A percentile compares a stretch with the other conserved stretches of the same genome.
Evolutionary conservation across 2,797 vertebrate genomes (phyloP).

Genomic region (Crocidura indochinensis): DNA sequence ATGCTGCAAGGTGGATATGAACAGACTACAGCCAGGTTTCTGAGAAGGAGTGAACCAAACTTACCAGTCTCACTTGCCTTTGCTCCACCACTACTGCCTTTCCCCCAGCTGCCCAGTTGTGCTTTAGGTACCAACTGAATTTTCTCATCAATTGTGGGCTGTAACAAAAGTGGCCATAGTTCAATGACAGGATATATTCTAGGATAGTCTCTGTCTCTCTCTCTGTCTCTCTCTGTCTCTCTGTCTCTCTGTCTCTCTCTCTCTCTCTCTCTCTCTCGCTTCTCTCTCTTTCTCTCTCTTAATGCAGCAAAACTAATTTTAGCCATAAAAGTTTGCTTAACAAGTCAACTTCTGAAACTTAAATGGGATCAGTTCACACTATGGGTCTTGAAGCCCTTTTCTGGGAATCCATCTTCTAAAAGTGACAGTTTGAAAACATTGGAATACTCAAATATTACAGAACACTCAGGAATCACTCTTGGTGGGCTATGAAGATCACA

Average conservation of each 20-base stretch:
- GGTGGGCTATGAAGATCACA: no score
- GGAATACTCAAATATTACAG: neutral
- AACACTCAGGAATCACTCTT: neutral
- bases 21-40: no score
- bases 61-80: constrained; percentile 97
- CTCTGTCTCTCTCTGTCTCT: no score
- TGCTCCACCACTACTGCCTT: constrained; percentile 99
- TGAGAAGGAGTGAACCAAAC: constrained; percentile 11
- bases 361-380: neutral
- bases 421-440: neutral
- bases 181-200: constrained; percentile 27
- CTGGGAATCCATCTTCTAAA: constrained; percentile 7
- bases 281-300: neutral
- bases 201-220: neutral
- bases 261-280: no score
- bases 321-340: constrained; percentile 9
- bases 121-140: constrained; percentile 98
- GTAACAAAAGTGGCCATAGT: constrained; percentile 74
- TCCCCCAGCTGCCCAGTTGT: constrained; percentile 97
- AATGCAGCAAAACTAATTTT: constrained; percentile 46
- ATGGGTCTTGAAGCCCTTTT: neutral
- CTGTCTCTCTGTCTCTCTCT: no score
- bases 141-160: constrained; percentile 99
- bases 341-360: constrained; percentile 24
- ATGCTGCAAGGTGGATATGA: accelerated